Evolutionary conservation across 2,888 invertebrate species (phyloP), one percentile per base, ranked within the genome.

Genomic region (Micoletzkya japonica): DNA sequence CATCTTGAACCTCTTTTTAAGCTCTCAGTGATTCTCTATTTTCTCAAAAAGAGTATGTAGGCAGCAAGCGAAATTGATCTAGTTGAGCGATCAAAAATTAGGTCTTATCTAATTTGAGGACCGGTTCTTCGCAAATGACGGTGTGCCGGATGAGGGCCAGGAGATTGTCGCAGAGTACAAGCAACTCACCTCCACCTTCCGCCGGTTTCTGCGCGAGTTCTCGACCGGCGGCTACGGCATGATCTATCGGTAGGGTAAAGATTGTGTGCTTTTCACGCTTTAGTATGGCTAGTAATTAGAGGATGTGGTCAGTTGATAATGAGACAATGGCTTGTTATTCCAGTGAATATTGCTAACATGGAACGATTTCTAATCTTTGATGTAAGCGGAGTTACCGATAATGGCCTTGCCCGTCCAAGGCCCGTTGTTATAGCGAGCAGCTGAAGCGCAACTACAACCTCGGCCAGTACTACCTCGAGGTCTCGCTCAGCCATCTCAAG

Each of bases 161-260:
- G 79, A 81, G 67, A 44, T 77, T 44, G 80, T 85, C 32, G 79
- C 77, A 36, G 85, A 85, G 59, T 85, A 82, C 73, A 81, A 81
- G 60, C 74, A 80, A 34, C 88, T 92, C 0, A 95, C 95, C 87
- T 92, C 91, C 83, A 92, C 92, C 82, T 96, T 95, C 83, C 94
- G 94, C 87, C 93, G 95, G 78, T 98, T 98, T 85, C 90, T 98
- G 67, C 90, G 95, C 3, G 93, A 95, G 79, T 98, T 94, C 87
- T 94, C 95, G 83, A 93, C 93, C 75, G 95, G 94, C 74, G 95
- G 95, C 86, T 96, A 95, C 85, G 91, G 92, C 81, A 96, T 93
- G 86, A 94, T 93, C 90, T 97, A 97, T 89, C 91, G 95, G 95
- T 95, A 69, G 54, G 72, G 36, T 14, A 32, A 2, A 2, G 20